Evolutionary conservation across 2,888 invertebrate species (phyloP).

Genomic region (Nephrotoma appendiculata): DNA sequence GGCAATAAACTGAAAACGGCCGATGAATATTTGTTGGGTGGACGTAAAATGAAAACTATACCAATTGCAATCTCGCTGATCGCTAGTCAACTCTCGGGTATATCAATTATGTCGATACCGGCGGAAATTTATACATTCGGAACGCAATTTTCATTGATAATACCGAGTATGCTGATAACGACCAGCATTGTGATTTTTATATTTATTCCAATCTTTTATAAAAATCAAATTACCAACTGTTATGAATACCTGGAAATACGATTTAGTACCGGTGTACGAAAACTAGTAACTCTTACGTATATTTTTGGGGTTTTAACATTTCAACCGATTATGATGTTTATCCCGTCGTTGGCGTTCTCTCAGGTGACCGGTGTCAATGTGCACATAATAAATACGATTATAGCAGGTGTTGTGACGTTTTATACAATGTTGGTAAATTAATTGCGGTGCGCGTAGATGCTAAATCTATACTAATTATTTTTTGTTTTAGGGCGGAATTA

Average conservation of each 20-base stretch:
- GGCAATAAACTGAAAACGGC: slow-evolving; percentile 35
- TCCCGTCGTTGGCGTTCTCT: slow-evolving; percentile 27
- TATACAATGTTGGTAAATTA: slow-evolving; percentile 35
- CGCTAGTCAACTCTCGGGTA: slow-evolving; percentile 36
- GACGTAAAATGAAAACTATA: slow-evolving; percentile 22
- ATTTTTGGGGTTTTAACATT: slow-evolving; percentile 21
- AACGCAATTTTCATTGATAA: slow-evolving; percentile 26
- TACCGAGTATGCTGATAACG: slow-evolving; percentile 25
- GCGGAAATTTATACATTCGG: slow-evolving; percentile 35
- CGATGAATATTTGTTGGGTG: slow-evolving; percentile 37
- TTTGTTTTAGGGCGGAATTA: slow-evolving; percentile 27
- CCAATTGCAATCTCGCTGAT: slow-evolving; percentile 35
- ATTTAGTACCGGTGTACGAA: slow-evolving; percentile 23
- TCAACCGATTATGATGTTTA: slow-evolving; percentile 26
- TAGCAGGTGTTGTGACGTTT: slow-evolving; percentile 39
- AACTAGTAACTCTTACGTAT: slow-evolving; percentile 24
- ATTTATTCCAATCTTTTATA: slow-evolving; percentile 32
- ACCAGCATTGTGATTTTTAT: slow-evolving; percentile 19
- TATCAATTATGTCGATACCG: slow-evolving; percentile 34
- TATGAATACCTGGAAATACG: slow-evolving; percentile 30
- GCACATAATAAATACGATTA: slow-evolving; percentile 37
- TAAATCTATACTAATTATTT: neutral
- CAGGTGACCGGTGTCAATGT: slow-evolving; percentile 37
- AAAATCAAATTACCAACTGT: slow-evolving; percentile 29
- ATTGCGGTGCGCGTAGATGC: neutral